These are phyloP conservation scores for Heliconius ismenius DNA, from an alignment of 2,888 invertebrate species.

Conservation along the genomic window DNA sequence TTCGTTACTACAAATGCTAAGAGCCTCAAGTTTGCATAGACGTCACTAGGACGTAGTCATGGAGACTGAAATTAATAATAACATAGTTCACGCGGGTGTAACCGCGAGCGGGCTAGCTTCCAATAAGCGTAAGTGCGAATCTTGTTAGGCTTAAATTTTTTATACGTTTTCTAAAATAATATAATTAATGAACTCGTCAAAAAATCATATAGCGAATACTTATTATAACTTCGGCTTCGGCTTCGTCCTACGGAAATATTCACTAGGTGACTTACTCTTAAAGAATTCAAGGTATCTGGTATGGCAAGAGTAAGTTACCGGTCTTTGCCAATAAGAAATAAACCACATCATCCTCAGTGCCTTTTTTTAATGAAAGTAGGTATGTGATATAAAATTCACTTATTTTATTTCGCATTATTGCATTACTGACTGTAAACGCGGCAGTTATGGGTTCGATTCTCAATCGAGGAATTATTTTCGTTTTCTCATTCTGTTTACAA, in stretches of 20 bases:
- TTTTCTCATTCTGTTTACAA: no score
- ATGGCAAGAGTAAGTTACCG: constrained; percentile 22
- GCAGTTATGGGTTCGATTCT: not conserved
- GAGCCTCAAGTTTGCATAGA: no score
- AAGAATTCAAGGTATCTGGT: constrained; percentile 26
- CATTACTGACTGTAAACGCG: not conserved
- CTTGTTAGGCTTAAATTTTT: no score
- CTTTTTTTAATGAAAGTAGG: not conserved
- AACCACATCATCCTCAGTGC: not conserved
- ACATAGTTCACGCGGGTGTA: no score
- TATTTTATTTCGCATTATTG: not conserved
- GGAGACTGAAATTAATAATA: no score
- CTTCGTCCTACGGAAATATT: constrained; percentile 1
- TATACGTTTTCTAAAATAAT: not conserved
- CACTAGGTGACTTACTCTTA: constrained; percentile 15
- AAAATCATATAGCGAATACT: not conserved
- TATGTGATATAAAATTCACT: not conserved
- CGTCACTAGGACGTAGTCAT: no score
- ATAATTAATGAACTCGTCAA: not conserved
- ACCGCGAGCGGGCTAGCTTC: no score
- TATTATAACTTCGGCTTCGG: not conserved
- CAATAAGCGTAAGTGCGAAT: no score
- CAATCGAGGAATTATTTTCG: not conserved
- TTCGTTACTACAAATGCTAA: no score
- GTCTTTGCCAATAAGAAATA: constrained; percentile 26